Conservation (phyloP, 2,113 vertebrate genomes). For the Melanocharis versteri region DNA sequence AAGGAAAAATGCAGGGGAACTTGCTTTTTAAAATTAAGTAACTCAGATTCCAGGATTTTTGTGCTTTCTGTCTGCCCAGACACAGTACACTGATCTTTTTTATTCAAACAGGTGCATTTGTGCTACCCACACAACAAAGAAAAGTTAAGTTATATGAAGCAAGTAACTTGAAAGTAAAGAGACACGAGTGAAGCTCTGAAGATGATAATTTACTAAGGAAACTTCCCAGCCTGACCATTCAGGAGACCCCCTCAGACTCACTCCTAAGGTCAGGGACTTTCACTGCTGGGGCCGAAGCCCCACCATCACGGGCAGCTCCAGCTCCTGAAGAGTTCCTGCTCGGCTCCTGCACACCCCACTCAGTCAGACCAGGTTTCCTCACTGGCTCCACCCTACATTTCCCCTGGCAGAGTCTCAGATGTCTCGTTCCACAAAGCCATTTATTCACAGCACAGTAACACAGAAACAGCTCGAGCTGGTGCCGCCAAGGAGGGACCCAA, state of each 20-base stretch:
- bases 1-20: neutral
- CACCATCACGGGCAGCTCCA: rapidly evolving
- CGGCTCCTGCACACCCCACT: neutral
- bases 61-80: neutral
- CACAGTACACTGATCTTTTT: neutral
- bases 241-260: rapidly evolving
- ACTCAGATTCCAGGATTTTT: neutral
- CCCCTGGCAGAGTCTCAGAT: neutral
- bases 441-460: neutral
- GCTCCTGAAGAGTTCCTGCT: neutral
- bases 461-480: neutral
- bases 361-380: neutral
- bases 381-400: neutral
- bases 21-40: neutral
- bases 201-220: neutral
- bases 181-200: neutral
- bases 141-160: neutral
- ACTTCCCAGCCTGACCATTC: neutral
- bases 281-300: rapidly evolving
- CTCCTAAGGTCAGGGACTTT: neutral
- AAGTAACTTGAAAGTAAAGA: neutral
- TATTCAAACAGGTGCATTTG: neutral
- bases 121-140: neutral
- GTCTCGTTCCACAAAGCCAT: neutral
- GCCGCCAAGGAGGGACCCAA: rapidly evolving